Base-by-base conservation (phyloP, 53 echinoderm and acorn worm genomes). In the Astropecten irregularis region DNA sequence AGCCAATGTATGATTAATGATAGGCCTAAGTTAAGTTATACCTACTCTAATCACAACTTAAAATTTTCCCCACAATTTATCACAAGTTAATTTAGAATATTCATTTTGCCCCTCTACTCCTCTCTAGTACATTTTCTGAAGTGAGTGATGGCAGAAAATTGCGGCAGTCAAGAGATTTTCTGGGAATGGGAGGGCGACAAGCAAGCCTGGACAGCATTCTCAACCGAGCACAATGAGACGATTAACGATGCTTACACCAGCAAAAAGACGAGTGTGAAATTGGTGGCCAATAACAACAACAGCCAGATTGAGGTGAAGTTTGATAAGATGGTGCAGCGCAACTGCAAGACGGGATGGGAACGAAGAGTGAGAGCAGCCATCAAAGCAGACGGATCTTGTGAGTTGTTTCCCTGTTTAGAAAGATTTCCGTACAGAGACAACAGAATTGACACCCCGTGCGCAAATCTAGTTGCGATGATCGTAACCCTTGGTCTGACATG, bases 171-270 rank as follows among this genome's bases (percentile, higher is more conserved):
- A 0, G 46, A 46, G 11, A 30, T 62, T 2, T 61, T 49, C 49
- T 95, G 93, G 85, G 83, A 95, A 49, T 95, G 88, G 88, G 92
- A 95, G 64, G 95, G 87, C 18, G 90, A 93, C 84, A 88, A 64
- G 47, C 38, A 76, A 9, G 76, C 39, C 8, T 95, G 95, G 95
- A 88, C 86, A 19, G 73, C 95, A 21, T 95, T 76, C 59, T 63
- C 83, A 2, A 66, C 81, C n/a, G 85, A 76, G 0, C 77, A 87
- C 56, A 85, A 88, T 13, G 50, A 77, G 52, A 86, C 88, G 26
- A 92, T 95, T 58, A 88, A 93, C 21, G 88, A 85, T 14, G 85
- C 85, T 4, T 58, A 73, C 18, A 36, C 39, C 22, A 30, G 53
- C 54, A 50, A 42, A 11, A 62, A 47, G 60, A 61, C 47, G 48